Evolutionary conservation across 2,113 vertebrate genomes (phyloP).

Genomic region (Fulmarus glacialis): DNA sequence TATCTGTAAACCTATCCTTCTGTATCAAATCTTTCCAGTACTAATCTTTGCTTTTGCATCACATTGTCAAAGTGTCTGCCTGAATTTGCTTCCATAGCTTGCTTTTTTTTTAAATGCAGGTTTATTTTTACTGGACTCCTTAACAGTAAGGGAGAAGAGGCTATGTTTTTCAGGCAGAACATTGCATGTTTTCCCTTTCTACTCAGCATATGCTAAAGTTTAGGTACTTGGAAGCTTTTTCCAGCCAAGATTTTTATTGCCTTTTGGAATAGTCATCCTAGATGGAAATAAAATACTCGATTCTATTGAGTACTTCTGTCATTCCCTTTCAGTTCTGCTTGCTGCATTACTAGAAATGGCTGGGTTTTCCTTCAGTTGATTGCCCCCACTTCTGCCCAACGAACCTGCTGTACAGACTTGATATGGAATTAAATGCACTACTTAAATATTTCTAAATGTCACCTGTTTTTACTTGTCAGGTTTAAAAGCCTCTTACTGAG

Average conservation of each 20-base stretch:
- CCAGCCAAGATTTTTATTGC: background rate
- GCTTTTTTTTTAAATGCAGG: background rate
- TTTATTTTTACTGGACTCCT: slow-evolving; percentile 16
- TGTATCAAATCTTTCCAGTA: background rate
- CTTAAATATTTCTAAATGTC: background rate
- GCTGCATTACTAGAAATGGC: background rate
- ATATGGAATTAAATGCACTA: background rate
- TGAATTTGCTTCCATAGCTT: background rate
- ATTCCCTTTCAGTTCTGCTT: background rate
- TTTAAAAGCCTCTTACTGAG: background rate
- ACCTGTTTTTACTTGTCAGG: background rate
- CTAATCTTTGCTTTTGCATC: background rate
- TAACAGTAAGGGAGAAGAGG: background rate
- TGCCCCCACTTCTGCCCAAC: background rate
- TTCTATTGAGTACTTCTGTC: background rate
- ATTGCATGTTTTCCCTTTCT: background rate
- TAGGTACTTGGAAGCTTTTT: background rate
- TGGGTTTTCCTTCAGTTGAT: background rate
- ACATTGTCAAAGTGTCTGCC: background rate
- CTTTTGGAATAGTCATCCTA: background rate
- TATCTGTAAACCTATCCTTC: background rate
- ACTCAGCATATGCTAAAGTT: background rate
- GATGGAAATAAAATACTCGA: background rate
- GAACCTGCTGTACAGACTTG: background rate
- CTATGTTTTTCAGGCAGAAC: background rate